Percentiles rank a stretch among this genome's conserved stretches.
Evolutionary conservation across 2,888 invertebrate species (phyloP).

Genomic region (Oligia latruncula): DNA sequence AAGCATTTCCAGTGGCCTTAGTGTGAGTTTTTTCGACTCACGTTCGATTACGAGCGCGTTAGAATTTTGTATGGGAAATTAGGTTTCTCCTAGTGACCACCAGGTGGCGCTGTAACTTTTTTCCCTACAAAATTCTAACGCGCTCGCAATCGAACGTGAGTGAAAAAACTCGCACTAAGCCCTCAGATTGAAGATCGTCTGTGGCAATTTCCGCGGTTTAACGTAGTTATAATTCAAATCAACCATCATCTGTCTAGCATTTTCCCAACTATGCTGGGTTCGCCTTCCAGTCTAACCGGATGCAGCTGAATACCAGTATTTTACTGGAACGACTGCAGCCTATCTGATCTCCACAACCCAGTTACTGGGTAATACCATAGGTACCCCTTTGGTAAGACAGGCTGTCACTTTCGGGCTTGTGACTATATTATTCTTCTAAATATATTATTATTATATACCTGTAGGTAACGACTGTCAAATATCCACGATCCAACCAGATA

Average conservation of each 20-base stretch:
- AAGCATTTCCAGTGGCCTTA: slow-evolving; percentile 23
- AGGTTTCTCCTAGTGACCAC: too few species aligned
- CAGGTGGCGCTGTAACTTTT: too few species aligned
- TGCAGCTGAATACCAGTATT: background rate
- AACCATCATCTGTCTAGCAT: background rate
- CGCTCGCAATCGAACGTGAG: too few species aligned
- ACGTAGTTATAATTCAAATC: background rate
- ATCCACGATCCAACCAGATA: background rate
- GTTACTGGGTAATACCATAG: background rate
- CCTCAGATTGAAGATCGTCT: slow-evolving; percentile 10
- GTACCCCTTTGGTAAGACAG: background rate
- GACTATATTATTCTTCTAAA: too few species aligned
- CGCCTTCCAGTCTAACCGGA: background rate
- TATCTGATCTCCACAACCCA: background rate
- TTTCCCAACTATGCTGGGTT: background rate
- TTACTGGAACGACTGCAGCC: background rate
- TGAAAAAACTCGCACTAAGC: too few species aligned
- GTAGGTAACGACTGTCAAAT: background rate
- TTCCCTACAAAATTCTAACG: too few species aligned
- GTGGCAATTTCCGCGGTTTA: slow-evolving; percentile 20
- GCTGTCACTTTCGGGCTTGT: background rate
- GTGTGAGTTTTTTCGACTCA: too few species aligned
- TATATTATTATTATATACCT: too few species aligned
- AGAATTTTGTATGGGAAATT: too few species aligned
- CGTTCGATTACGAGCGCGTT: too few species aligned